A percentile compares a stretch with the other conserved stretches of the same genome.
phyloP scores from a whole-genome alignment of 2,113 vertebrate genomes.

The Hyperoodon ampullatus region DNA sequence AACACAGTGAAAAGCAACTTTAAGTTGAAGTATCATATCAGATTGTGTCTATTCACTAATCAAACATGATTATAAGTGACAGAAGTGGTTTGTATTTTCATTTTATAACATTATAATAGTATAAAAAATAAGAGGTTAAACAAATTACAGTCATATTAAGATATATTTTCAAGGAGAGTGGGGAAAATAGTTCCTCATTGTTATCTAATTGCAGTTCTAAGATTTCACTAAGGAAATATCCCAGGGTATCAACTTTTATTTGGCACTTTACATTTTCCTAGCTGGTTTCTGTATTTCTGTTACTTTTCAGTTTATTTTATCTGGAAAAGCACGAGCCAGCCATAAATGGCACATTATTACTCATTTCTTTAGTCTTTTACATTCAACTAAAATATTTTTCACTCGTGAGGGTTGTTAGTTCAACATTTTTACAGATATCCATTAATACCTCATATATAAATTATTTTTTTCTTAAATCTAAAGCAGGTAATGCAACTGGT shows the following conservation, averaged over 20 bases:
- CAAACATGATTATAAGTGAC: conserved; percentile 43
- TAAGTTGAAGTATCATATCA: conserved; percentile 31
- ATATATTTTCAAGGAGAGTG: neutral
- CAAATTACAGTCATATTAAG: conserved; percentile 32
- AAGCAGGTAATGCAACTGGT: neutral
- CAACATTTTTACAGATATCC: conserved; percentile 1
- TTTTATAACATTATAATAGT: conserved; percentile 27
- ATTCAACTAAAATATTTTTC: conserved; percentile 19
- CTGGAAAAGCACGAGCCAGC: neutral
- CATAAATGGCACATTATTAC: neutral
- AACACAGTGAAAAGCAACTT: conserved; percentile 44
- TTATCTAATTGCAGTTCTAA: conserved; percentile 18
- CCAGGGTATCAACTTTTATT: conserved; percentile 1
- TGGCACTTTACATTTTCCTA: conserved; percentile 17
- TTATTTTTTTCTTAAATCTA: neutral
- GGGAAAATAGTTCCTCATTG: neutral
- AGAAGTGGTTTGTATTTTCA: conserved; percentile 42
- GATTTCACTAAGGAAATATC: conserved; percentile 21
- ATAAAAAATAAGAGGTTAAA: conserved; percentile 61
- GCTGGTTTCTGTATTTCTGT: neutral
- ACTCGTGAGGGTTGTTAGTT: neutral
- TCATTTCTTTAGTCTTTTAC: neutral
- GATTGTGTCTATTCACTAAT: conserved; percentile 29
- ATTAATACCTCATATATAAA: neutral
- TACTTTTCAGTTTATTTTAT: neutral